Conservation (phyloP, 2,797 vertebrate genomes). For the Tapera naevia region DNA sequence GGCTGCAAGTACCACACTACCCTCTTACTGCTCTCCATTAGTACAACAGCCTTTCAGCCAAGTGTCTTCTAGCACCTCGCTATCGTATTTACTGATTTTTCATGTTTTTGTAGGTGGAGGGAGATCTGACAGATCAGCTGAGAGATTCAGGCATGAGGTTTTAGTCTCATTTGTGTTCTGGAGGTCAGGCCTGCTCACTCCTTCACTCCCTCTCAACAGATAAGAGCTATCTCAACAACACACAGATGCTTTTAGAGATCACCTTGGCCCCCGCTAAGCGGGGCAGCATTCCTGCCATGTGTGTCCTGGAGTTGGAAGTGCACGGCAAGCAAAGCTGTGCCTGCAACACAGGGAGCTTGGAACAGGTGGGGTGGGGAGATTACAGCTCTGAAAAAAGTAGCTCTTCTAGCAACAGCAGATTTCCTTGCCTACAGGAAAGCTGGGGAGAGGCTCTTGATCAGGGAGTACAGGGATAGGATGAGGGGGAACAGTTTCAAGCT, state of each 20-base stretch:
- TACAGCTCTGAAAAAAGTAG: neutral
- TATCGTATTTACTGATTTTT: neutral
- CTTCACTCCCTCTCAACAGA: neutral
- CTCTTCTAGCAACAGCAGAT: neutral
- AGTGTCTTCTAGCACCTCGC: neutral
- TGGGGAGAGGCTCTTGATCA: no score
- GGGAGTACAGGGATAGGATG: no score
- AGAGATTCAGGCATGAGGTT: neutral
- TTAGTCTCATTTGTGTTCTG: slow-evolving; percentile 13
- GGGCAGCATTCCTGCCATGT: neutral
- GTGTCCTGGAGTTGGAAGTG: neutral
- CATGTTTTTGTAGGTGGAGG: neutral
- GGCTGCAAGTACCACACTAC: neutral
- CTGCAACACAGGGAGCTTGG: neutral
- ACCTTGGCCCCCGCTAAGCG: neutral
- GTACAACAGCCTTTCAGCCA: neutral
- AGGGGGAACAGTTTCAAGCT: no score
- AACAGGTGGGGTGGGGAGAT: neutral
- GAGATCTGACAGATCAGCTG: neutral
- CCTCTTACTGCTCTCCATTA: neutral
- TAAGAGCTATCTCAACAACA: slow-evolving; percentile 14
- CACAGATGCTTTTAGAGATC: slow-evolving; percentile 40
- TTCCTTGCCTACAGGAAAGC: neutral
- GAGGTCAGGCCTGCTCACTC: neutral
- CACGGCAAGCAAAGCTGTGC: neutral